Evolutionary conservation across 2,113 vertebrate genomes (phyloP).

Genomic region (Lampris incognitus): DNA sequence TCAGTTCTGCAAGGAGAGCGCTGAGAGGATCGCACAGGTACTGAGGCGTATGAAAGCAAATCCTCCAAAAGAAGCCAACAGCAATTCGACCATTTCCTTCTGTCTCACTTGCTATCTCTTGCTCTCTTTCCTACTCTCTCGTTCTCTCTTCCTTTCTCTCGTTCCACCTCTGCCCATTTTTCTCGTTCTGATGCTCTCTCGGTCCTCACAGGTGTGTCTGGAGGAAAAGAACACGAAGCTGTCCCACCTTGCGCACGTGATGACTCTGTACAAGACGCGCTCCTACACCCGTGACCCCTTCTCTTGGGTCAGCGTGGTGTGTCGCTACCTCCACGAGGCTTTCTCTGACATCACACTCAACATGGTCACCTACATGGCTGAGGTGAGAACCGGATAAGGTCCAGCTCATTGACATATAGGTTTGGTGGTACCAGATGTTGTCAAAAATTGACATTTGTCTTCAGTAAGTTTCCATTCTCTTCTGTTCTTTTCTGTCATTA

Average conservation of each 20-base stretch:
- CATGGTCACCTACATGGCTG: slow-evolving; percentile 97
- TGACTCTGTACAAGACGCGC: slow-evolving; percentile 97
- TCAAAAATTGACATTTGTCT: too few relatives aligned
- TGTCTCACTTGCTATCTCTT: not conserved
- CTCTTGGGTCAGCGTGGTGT: slow-evolving; percentile 97
- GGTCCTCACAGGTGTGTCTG: slow-evolving; percentile 89
- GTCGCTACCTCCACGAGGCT: slow-evolving; percentile 97
- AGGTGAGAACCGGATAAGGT: slow-evolving; percentile 78
- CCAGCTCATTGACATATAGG: not conserved
- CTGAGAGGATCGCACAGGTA: slow-evolving; percentile 98
- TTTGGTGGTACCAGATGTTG: not conserved
- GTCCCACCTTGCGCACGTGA: slow-evolving; percentile 96
- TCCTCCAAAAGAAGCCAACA: not conserved
- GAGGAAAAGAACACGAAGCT: slow-evolving; percentile 96
- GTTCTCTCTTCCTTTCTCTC: not conserved
- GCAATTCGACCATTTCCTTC: not conserved
- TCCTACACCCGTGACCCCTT: slow-evolving; percentile 96
- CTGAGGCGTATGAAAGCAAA: not conserved
- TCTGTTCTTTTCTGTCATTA: too few relatives aligned
- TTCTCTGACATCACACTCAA: slow-evolving; percentile 93
- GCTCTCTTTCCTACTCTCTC: not conserved
- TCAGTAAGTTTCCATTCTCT: too few relatives aligned
- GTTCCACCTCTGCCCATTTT: not conserved
- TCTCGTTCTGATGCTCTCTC: not conserved
- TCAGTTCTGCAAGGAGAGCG: slow-evolving; percentile 97